Base-by-base conservation (phyloP, 2,113 vertebrate species). In the Plectropomus leopardus region DNA sequence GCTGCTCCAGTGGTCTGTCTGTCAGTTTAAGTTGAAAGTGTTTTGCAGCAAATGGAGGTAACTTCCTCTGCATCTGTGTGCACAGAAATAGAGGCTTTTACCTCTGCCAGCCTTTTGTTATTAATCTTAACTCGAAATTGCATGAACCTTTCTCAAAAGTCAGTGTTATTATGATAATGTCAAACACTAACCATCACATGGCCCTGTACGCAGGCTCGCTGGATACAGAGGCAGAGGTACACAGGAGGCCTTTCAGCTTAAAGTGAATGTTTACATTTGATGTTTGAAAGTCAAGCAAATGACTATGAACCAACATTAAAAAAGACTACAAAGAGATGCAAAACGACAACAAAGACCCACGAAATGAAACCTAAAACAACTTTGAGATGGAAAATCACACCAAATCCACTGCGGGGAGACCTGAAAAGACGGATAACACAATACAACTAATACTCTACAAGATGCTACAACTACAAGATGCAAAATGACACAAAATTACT, bases 51-150 rank as follows among this genome's bases (percentile, higher is more conserved):
- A 61, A 75, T 83, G 78, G 61, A 83, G 81, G 24, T 54, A 40
- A 26, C 89, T 91, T 92, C 90, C 92, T 84, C 89, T 85, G 68
- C 64, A 9, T 28, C 74, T 58, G 32, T 66, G 13, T 61, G 5
- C 69, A 40, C 7, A 44, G 1, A 54, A 26, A 48, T 2, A 59
- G 9, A 26, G n/a, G 2, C 4, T 28, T 65, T 72, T 47, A 32
- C 45, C 32, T 80, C 14, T n/a, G n/a, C n/a, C n/a, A n/a, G n/a
- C n/a, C n/a, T n/a, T n/a, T n/a, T n/a, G n/a, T n/a, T n/a, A n/a
- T n/a, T n/a, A n/a, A 23, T 17, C 28, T 34, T 9, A 36, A 1
- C 26, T 24, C 17, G 9, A 67, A 71, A 32, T 34, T 40, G n/a
- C 34, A 57, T 51, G 57, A n/a, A 11, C 4, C 14, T 66, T 71